Base-by-base conservation (phyloP, 2,888 invertebrate species). In the Gasteruption jaculator region DNA sequence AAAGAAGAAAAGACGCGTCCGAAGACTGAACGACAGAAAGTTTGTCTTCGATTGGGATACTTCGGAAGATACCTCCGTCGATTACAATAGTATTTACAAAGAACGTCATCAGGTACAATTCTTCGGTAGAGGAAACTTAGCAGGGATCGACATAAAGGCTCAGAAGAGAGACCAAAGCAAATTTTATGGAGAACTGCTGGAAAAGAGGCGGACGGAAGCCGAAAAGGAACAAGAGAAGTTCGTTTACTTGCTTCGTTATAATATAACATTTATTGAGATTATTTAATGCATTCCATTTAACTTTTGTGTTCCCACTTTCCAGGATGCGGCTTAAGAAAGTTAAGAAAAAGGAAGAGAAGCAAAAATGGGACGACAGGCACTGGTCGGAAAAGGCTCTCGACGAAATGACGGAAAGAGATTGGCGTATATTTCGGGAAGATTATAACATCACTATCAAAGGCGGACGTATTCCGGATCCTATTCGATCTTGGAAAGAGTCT, bases 41-140 rank as follows among this genome's bases (percentile, higher is more conserved):
- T 99, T 99, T 76, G 97, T 99, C 0, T 99, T 99, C 72, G 99
- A 99, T 73, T 99, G 99, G 99, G 99, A 99, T 74, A 95, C 94
- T 1, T 88, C 91, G 0, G 99, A 99, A 72, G 99, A 99, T 63
- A 99, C 99, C 0, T 93, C 95, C 3, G 85, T 87, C 48, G 99
- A 99, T 75, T 99, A 99, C 65, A 99, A 99, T 71, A 83, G 85
- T 45, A 75, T 99, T 15, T 99, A 99, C 65, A 97, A 96, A 71
- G 93, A 96, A 57, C 80, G 90, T 34, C 97, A 99, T 73, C 91
- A 95, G 73, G 91, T 94, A 4, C 95, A 96, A 73, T 96, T 99
- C 71, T 99, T 90, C 75, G 99, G 99, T 0, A 79, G 99, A 45
- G 99, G 99, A 7, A 93, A 97, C 68, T 82, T 99, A 20, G 99